Percentiles rank a stretch among this genome's conserved stretches.
Evolutionary conservation across 2,113 vertebrate genomes (phyloP).

Genomic region (Lophotis ruficrista): DNA sequence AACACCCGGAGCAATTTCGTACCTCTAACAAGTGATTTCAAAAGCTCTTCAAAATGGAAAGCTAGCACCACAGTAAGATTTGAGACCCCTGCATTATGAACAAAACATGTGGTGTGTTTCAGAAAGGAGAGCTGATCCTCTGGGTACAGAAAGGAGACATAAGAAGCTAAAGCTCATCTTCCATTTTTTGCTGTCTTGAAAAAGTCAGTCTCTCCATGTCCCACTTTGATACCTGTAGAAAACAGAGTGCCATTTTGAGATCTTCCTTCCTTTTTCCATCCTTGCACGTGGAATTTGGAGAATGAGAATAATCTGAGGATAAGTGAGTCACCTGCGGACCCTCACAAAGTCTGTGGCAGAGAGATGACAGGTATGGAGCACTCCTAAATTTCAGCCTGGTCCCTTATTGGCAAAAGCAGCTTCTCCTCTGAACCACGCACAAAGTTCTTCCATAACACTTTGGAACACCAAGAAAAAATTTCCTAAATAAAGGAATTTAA

Average conservation of each 20-base stretch:
- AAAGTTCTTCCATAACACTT: not conserved
- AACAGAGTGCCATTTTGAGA: not conserved
- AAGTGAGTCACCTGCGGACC: no score
- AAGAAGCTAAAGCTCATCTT: not conserved
- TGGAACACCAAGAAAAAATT: not conserved
- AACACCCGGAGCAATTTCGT: not conserved
- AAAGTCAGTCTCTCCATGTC: not conserved
- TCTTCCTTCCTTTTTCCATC: not conserved
- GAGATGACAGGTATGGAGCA: accelerated
- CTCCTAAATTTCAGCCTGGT: not conserved
- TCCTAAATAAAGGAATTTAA: not conserved
- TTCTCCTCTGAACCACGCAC: not conserved
- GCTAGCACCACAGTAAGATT: not conserved
- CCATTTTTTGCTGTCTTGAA: not conserved
- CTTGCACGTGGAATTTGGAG: not conserved
- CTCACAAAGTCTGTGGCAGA: not conserved
- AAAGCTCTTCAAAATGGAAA: not conserved
- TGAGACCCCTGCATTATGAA: not conserved
- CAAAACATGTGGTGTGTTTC: not conserved
- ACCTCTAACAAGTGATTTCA: not conserved
- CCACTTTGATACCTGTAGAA: not conserved
- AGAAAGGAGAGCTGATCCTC: not conserved
- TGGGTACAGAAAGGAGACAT: not conserved
- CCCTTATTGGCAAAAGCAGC: not conserved
- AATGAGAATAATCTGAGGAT: not conserved